These are phyloP conservation scores for Tetramorium alpestre DNA, from an alignment of 1,140 invertebrate species.

Conservation along the genomic window DNA sequence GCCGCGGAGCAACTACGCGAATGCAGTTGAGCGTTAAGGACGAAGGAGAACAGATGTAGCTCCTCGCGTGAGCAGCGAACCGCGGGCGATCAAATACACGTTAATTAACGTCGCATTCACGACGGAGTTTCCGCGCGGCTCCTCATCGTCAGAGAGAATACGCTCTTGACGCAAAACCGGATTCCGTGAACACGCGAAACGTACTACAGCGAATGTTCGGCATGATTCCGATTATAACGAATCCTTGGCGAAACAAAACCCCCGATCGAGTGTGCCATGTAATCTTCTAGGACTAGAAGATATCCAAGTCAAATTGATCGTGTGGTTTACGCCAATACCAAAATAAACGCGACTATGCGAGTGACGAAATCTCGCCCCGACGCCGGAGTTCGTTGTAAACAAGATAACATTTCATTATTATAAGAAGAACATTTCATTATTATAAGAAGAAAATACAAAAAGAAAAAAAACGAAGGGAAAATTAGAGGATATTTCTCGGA, in stretches of 20 bases:
- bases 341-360: background rate
- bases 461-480: background rate
- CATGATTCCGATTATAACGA: background rate
- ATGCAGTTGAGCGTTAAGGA: background rate
- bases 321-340: background rate
- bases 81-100: background rate
- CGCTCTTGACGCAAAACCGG: background rate
- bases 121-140: background rate
- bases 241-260: background rate
- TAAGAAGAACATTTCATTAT: background rate
- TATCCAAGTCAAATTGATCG: constrained; percentile 10
- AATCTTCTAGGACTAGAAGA: background rate
- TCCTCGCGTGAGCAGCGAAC: background rate
- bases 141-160: background rate
- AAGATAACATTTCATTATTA: constrained; percentile 5
- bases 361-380: background rate
- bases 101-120: constrained; percentile 16
- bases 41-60: background rate
- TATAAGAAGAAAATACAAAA: background rate
- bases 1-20: background rate
- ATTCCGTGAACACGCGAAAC: background rate
- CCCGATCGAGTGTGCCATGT: background rate
- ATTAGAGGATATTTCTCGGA: background rate
- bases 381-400: background rate
- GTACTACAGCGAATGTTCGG: background rate